Evolutionary conservation across 2,797 vertebrate species (phyloP).

Genomic region (Macrochelys suwanniensis): DNA sequence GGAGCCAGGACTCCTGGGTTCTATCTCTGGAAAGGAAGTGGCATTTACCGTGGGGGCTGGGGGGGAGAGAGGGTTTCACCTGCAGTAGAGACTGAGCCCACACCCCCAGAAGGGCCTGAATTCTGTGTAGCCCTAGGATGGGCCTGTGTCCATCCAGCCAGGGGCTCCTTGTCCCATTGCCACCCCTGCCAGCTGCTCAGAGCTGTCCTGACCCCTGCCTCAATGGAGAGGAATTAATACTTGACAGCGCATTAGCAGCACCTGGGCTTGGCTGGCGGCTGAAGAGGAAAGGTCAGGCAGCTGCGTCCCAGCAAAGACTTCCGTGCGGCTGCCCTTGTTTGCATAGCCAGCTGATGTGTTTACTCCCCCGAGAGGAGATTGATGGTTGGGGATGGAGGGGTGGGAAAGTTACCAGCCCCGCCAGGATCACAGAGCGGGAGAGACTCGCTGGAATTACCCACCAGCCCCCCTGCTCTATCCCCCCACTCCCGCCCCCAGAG

Average conservation of each 20-base stretch:
- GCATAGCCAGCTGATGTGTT: background rate
- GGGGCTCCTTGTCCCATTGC: background rate
- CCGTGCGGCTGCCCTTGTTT: background rate
- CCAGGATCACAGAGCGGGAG: background rate
- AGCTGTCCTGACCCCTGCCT: background rate
- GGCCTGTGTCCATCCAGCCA: background rate
- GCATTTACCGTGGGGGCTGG: background rate
- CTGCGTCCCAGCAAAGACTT: background rate
- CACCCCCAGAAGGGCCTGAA: background rate
- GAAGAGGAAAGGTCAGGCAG: background rate
- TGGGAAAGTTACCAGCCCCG: background rate
- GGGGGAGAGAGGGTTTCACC: background rate
- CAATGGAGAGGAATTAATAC: conserved; percentile 43
- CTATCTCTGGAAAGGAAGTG: background rate
- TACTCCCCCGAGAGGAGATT: background rate
- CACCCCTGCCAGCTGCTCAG: background rate
- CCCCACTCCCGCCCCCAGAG: too few species aligned
- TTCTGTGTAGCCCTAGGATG: background rate
- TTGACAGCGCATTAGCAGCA: conserved; percentile 43
- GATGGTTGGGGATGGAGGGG: background rate
- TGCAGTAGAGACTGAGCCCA: background rate
- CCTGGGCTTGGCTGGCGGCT: background rate
- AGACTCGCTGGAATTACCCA: background rate
- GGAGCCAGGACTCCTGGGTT: background rate
- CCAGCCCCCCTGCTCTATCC: background rate